phyloP scores from a whole-genome alignment of 2,113 vertebrate genomes.

The Hystrix cristata region DNA sequence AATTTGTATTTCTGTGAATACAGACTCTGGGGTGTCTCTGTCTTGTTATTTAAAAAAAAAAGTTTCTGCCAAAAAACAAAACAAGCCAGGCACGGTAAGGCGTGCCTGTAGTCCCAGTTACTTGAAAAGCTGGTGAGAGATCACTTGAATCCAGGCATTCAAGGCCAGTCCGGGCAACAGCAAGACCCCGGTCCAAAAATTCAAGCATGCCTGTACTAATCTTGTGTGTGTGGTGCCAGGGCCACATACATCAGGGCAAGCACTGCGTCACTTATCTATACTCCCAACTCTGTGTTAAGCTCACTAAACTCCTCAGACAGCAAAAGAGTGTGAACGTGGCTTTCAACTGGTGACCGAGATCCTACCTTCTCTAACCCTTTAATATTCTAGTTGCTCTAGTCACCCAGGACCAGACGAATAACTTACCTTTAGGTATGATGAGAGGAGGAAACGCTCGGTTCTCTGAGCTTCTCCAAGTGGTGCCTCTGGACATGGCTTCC shows the following conservation, averaged over 20 bases:
- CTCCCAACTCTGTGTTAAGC: neutral
- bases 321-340: neutral
- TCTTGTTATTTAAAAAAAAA: neutral
- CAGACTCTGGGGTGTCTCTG: neutral
- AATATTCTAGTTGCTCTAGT: neutral
- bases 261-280: neutral
- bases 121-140: neutral
- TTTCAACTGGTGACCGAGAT: neutral
- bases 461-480: neutral
- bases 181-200: neutral
- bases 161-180: neutral
- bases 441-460: neutral
- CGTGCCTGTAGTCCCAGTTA: neutral
- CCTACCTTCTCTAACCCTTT: neutral
- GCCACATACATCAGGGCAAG: neutral
- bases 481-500: neutral
- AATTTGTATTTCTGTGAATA: constrained; percentile 26
- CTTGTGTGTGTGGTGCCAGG: neutral
- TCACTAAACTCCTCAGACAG: neutral
- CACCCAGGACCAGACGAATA: neutral
- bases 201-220: neutral
- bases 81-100: neutral
- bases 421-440: neutral
- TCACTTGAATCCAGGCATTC: neutral
- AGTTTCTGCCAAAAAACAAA: constrained; percentile 32